Base-by-base conservation (phyloP, 2,888 invertebrate species). In the Caenorhabditis sp. region DNA sequence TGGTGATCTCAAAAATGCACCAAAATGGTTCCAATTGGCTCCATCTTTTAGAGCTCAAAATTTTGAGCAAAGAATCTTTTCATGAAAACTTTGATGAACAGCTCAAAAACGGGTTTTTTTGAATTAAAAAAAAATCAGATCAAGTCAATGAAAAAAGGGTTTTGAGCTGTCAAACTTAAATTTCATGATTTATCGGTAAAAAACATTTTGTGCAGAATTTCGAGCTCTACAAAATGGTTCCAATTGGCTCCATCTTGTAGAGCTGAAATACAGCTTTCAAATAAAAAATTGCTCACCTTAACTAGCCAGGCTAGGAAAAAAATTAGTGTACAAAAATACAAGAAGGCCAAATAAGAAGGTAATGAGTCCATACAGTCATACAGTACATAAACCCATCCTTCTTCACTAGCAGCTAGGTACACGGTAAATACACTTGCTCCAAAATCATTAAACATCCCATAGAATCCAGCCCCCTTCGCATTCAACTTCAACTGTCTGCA, bases 361-460 rank as follows among this genome's bases (percentile, higher is more conserved):
- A 86, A 70, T 8, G 86, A 84, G 63, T 86, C 86, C 79, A 86
- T 79, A 59, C 86, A 86, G 63, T 97, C 91, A 89, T 99, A 99
- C 95, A 99, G 96, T 73, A 99, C 95, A 88, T 97, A 97, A 8
- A 97, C 97, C 99, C 99, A 99, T 56, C 99, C 99, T 90, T 99
- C 99, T 89, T 99, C 99, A 0, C 97, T 97, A 2, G 97, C 95
- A 0, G 99, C 97, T 90, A 99, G 95, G 88, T 99, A 99, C 0
- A 99, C 99, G 0, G 99, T 99, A 89, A 99, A 99, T 82, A 99
- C 93, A 89, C 97, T 97, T 5, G 89, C 89, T 59, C 79, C 79
- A 59, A 79, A 81, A 65, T 97, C 95, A 89, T 97, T 96, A 89
- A 99, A 99, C 88, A 88, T 88, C 27, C 99, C 99, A 90, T 96